Evolutionary conservation across 2,113 vertebrate species (phyloP), one percentile per base, ranked within the genome.

Genomic region (Patagioenas fasciata): DNA sequence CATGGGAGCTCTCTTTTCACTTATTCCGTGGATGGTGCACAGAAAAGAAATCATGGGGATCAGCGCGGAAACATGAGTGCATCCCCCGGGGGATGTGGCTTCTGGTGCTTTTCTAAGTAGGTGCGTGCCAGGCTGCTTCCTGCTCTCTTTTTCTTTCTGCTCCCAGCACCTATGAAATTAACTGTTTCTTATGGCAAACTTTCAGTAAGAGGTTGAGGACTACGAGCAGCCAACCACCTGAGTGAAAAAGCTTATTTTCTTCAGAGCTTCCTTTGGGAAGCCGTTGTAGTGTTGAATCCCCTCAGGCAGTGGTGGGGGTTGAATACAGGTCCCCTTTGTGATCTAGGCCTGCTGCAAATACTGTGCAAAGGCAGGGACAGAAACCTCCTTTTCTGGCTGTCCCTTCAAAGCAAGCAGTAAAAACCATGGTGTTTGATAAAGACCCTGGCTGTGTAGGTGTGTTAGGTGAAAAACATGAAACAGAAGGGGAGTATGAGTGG

Each of bases 391-490:
- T 79, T 72, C 57, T 67, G 53, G 6, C 44, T 95, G 70, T n/a
- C 61, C 85, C 92, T 89, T 91, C 38, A 82, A 91, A 92, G 53
- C 44, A 95, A 70, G 44, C 24, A 75, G 70, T 72, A 53, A 62
- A 91, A 95, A 32, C 23, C 29, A 44, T 1, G 1, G 77, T 80
- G 50, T 72, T 92, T 91, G 62, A 71, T 57, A 85, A 85, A 84
- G 77, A 25, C 29, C 65, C 51, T 71, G 66, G 57, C 65, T 71
- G 32, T 67, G 88, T 95, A 93, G 92, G 83, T 95, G 86, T 91
- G 42, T 78, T 84, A 84, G 91, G 91, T 86, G 89, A 92, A 92
- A 94, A 88, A 71, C 60, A 80, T 42, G 51, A 92, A 92, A 74
- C 42, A 91, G 83, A 74, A 95, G 51, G 69, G 65, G 83, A 81